These are phyloP conservation scores for Ellobium chinense DNA, from an alignment of 2,888 invertebrate genomes.

Conservation along the genomic window DNA sequence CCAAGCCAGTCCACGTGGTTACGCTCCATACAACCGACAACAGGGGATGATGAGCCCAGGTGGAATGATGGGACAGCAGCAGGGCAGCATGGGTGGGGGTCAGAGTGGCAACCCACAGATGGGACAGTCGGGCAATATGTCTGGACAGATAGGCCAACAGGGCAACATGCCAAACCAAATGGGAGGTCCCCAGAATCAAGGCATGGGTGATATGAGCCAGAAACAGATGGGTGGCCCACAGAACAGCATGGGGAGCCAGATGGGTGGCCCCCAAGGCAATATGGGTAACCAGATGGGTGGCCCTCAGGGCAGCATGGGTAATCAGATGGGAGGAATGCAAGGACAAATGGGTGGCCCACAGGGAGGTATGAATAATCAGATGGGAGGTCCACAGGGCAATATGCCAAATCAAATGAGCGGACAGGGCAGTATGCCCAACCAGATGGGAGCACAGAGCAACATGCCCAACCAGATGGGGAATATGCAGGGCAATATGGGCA, in stretches of 20 bases:
- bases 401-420: slow-evolving; percentile 54
- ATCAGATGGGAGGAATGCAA: slow-evolving; percentile 50
- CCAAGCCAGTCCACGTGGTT: slow-evolving; percentile 30
- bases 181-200: slow-evolving; percentile 31
- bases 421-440: slow-evolving; percentile 48
- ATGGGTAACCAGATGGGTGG: slow-evolving; percentile 49
- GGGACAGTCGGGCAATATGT: slow-evolving; percentile 3
- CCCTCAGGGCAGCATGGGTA: slow-evolving; percentile 48
- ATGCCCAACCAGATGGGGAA: slow-evolving; percentile 49
- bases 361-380: slow-evolving; percentile 46
- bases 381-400: slow-evolving; percentile 49
- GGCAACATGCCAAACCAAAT: slow-evolving; percentile 54
- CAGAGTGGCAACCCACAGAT: background rate
- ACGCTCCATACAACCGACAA: slow-evolving; percentile 28
- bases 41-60: slow-evolving; percentile 8
- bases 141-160: slow-evolving; percentile 38
- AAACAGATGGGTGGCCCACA: slow-evolving; percentile 31
- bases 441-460: slow-evolving; percentile 51
- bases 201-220: slow-evolving; percentile 25
- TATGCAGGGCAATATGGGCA: slow-evolving; percentile 45
- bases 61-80: slow-evolving; percentile 18
- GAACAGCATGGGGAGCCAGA: slow-evolving; percentile 45
- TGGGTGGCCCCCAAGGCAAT: slow-evolving; percentile 37
- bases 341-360: slow-evolving; percentile 43
- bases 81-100: background rate